Base-by-base conservation (phyloP, 2,888 invertebrate species). In the Tinea pellionella region DNA sequence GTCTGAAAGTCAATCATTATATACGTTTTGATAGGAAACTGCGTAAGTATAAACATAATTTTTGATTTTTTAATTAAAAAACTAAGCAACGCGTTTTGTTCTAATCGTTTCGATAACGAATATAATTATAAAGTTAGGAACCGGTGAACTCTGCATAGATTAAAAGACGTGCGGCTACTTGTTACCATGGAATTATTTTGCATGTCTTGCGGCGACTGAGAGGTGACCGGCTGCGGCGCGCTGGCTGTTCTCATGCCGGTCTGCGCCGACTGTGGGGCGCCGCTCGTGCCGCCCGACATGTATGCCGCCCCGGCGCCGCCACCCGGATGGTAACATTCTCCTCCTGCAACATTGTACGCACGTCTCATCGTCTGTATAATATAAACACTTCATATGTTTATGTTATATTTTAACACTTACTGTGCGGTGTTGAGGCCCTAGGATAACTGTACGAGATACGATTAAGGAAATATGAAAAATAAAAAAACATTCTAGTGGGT, bases 361-460 rank as follows among this genome's bases (percentile, higher is more conserved):
- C n/a, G 47, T 47, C n/a, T 16, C 15, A 47, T 8, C 16, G 11
- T 13, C 24, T 9, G 18, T 19, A 59, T 1, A n/a, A n/a, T 15
- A n/a, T 16, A 12, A 12, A 12, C 9, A 6, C 11, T 2, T 37
- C 37, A 37, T 37, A 37, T 9, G 37, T 2, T 37, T 12, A 12
- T 9, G 9, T 37, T 9, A 12, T 12, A 37, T 37, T 37, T 2
- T 2, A 16, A 47, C 15, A 86, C 86, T 87, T 72, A 87, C 84
- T 81, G 69, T 86, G 86, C 74, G 86, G 86, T 78, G 86, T 87
- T 64, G 86, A 80, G 66, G 85, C 85, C 77, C 85, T 78, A 72
- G 85, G 85, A 79, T 87, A 86, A 74, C 86, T 87, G 85, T 63
- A 15, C 9, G 6, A 15, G 13, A n/a, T 13, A 51, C n/a, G n/a